Evolutionary conservation across 2,888 invertebrate genomes (phyloP), one percentile per base, ranked within the genome.

Genomic region (Neoitamus cyanurus): DNA sequence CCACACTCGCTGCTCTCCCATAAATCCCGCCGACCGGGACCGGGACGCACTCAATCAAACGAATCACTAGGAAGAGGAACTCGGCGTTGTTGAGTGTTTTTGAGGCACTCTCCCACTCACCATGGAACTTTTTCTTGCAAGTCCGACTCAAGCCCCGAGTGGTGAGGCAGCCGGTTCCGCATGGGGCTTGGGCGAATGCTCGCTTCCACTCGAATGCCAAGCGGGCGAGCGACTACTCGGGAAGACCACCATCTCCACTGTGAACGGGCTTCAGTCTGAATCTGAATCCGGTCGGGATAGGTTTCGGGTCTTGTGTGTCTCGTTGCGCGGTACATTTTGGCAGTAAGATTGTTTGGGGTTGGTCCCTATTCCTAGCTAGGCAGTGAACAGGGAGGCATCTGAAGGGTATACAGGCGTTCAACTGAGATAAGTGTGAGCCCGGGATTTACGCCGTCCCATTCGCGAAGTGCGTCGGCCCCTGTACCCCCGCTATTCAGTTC

Each of bases 261-360:
- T 28, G 69, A 37, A 69, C 30, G 69, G 48, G 20, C 68, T 82
- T 69, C 82, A 82, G 82, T 82, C 11, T 69, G 69, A 69, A 36
- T 82, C 28, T 82, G 48, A 69, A 68, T 69, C 82, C 82, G 82
- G 25, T 82, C 69, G 69, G 68, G 68, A 36, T 69, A 15, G 82
- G 82, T 82, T 7, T 82, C 34, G n/a, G 42, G 82, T 6, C 7
- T n/a, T 20, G 36, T 36, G 1, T 11, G 31, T 37, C 20, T 25
- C 25, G 82, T 69, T n/a, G 25, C 68, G 28, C 48, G 48, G 48
- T 46, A 5, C 31, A 25, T 48, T 31, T 78, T 78, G 15, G 58
- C 20, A 58, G 58, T 20, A 58, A 58, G 25, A 58, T 58, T 58
- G 58, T 25, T 58, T 58, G 25, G 20, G n/a, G 42, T n/a, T n/a